Base-by-base conservation (phyloP, 2,888 invertebrate species). In the Sphinx pinastri region DNA sequence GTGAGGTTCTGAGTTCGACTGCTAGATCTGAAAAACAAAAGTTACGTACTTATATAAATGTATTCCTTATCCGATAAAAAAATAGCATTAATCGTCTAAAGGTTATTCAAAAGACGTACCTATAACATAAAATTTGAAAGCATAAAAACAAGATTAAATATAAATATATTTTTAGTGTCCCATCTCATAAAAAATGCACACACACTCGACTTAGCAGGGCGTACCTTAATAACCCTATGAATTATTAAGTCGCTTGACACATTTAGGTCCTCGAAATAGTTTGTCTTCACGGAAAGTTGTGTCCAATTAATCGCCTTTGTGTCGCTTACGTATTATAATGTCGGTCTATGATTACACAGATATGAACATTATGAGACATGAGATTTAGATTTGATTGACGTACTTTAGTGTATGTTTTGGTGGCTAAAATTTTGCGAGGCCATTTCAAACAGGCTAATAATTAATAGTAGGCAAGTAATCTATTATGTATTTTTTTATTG, bases 251-350 rank as follows among this genome's bases (percentile, higher is more conserved):
- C 70, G 69, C 71, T 55, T 76, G 75, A 72, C 76, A 75, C 74
- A 73, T 75, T 78, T 76, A 59, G 73, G 73, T 45, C 57, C 60
- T 60, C 68, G 52, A 54, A 70, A 73, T 70, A 69, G 70, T 70
- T 73, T 74, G 74, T 76, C 73, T 75, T 72, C 73, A 58, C 70
- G 60, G 68, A 76, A 77, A 73, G 73, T 74, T 69, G 45, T 54
- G 71, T 70, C 58, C 71, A 71, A 77, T 79, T 79, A 80, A 80
- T 79, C 76, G 74, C 71, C 58, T 51, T 68, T 67, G 38, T 38
- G 38, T 38, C 8, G 74, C 70, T 76, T 76, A 74, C 72, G 77
- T 76, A 81, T 84, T 77, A 79, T 74, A 68, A 70, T 78, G 79
- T 81, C 82, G 51, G 60, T 58, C 66, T 72, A 67, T 63, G 52